A percentile compares a stretch with the other conserved stretches of the same genome.
These are phyloP conservation scores for Saguinus imperator DNA, from an alignment of 2,113 vertebrate species.

Conservation along the genomic window DNA sequence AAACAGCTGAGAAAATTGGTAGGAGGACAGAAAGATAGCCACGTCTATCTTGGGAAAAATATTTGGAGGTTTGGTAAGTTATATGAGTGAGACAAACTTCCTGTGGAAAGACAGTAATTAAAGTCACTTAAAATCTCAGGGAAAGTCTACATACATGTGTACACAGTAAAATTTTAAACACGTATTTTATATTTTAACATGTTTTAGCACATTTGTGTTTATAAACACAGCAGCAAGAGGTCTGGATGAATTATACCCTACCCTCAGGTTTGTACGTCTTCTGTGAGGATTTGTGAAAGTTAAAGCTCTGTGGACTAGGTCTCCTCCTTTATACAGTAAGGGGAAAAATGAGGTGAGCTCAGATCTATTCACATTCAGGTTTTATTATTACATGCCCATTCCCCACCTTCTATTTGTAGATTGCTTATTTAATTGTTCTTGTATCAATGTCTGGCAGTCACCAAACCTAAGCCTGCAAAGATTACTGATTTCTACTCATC, in stretches of 20 bases:
- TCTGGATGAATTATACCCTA: neutral
- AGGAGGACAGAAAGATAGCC: neutral
- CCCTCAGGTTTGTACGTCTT: neutral
- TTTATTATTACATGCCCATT: neutral
- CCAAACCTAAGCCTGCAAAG: neutral
- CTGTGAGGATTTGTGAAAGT: neutral
- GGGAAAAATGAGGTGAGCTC: neutral
- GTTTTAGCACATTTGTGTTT: neutral
- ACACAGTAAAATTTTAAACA: neutral
- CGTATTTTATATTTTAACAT: neutral
- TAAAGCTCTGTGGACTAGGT: neutral
- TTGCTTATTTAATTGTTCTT: neutral
- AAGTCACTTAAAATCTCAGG: neutral
- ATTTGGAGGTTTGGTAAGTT: neutral
- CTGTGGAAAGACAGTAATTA: neutral
- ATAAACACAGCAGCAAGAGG: neutral
- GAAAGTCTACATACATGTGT: neutral
- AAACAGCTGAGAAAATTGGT: neutral
- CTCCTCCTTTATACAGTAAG: neutral
- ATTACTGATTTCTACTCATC: neutral
- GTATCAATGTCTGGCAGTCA: neutral
- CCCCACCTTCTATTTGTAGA: neutral
- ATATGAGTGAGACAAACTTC: neutral
- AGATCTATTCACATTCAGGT: neutral
- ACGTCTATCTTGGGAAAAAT: neutral